Evolutionary conservation across 2,113 vertebrate genomes (phyloP), one percentile per base, ranked within the genome.

Genomic region (Caracal caracal): DNA sequence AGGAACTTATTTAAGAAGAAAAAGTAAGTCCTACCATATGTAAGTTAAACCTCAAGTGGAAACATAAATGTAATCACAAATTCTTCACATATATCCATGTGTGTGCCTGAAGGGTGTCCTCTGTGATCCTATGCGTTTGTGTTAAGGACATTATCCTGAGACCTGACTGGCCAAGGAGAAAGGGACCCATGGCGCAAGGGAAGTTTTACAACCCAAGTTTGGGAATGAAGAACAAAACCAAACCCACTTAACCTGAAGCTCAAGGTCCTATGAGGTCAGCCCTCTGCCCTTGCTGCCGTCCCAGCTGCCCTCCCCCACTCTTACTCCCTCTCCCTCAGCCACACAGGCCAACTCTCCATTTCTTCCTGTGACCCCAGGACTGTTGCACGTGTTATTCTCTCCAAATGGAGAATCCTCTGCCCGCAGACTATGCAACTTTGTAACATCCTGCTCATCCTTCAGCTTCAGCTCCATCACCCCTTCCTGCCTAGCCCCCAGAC

Each of bases 31-130:
- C 20, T 22, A 76, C 79, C n/a, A 24, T 37, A 19, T 6, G 26
- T 35, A 49, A 89, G 82, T 82, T 51, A 93, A 51, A 61, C 47
- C 75, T 63, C 56, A 71, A 80, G 79, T 86, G 11, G 51, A 81
- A 82, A 59, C 43, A 65, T 2, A 73, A 79, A 59, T 0, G 2
- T 7, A 30, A 16, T 51, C 33, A 87, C 19, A 37, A 30, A 91
- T 86, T 19, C n/a, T 68, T 78, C 56, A 15, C 35, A 24, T 2
- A 28, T 4, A 4, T 33, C 7, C 1, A 0, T 26, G 28, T 47
- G 33, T 26, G 6, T 49, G 56, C 56, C 3, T 13, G 63, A 65
- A 0, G 43, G 53, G 19, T n/a, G 65, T 81, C 81, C 28, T 37
- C 70, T 43, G 66, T 43, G 19, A 73, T n/a, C 65, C 43, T 73